These are phyloP conservation scores for Drymodes brunneopygia DNA, from an alignment of 2,113 vertebrate species.

Conservation along the genomic window DNA sequence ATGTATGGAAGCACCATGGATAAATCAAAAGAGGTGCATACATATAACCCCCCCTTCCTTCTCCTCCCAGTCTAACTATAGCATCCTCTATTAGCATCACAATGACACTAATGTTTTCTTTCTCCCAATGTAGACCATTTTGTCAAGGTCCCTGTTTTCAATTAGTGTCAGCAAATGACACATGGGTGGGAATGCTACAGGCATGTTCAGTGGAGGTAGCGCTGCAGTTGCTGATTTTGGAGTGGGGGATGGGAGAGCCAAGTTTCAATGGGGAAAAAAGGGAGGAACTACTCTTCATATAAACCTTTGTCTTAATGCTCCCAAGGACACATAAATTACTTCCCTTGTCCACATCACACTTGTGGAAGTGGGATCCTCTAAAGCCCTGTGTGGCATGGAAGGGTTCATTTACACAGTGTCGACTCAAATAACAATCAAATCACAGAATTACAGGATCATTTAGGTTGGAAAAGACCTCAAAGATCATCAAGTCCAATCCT, in stretches of 20 bases:
- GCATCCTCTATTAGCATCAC: constrained; percentile 42
- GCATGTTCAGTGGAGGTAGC: not conserved
- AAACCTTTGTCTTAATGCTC: not conserved
- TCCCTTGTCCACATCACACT: not conserved
- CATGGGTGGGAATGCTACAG: not conserved
- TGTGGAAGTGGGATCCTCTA: not conserved
- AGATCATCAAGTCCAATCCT: not conserved
- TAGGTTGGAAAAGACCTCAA: not conserved
- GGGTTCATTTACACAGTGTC: not conserved
- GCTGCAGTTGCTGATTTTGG: not conserved
- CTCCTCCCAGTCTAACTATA: not conserved
- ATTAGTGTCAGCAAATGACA: not conserved
- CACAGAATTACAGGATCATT: not conserved
- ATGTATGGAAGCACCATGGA: not conserved
- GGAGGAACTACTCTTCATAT: not conserved
- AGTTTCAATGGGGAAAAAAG: not conserved
- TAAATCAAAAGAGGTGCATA: not conserved
- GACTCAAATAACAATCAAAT: not conserved
- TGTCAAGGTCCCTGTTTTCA: constrained; percentile 14
- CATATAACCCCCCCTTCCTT: not conserved
- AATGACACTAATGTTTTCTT: constrained; percentile 41
- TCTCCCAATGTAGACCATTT: not conserved
- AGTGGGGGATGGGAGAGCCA: not conserved
- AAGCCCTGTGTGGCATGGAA: not conserved
- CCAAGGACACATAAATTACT: not conserved